Base-by-base conservation (phyloP, 2,888 invertebrate genomes). In the Nymphalis urticae region DNA sequence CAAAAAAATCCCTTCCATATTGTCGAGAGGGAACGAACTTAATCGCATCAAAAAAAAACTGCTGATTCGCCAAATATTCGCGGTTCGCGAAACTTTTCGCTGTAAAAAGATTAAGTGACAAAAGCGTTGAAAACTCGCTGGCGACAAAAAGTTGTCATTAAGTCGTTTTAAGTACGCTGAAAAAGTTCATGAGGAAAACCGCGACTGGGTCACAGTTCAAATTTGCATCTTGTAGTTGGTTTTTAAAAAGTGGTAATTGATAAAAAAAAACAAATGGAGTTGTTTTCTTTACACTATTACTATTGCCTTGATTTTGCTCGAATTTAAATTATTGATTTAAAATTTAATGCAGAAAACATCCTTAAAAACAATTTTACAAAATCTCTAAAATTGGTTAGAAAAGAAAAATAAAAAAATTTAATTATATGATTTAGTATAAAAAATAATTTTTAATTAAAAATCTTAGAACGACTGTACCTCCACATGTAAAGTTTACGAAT, bases 71-170 rank as follows among this genome's bases (percentile, higher is more conserved):
- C 48, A 62, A 64, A 70, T 69, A 70, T 68, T 73, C 60, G 68
- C 66, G 66, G 48, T 53, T 32, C 65, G 67, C 69, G 32, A 68
- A 74, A 75, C 66, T 72, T 75, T 66, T 54, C 53, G 64, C 36
- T n/a, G 54, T 61, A 72, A 70, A 75, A 75, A 72, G 71, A 75
- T 75, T 73, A 72, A 73, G 71, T 70, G 75, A 73, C 72, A 71
- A 71, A 72, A 70, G 72, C 72, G 71, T 66, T 61, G 69, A 54
- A 61, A 66, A 64, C 62, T 61, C 53, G 59, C 60, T 36, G 69
- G 70, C 71, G 69, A 73, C 71, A 72, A 73, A 71, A 74, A 74
- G 70, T 74, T 65, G 72, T 68, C 67, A 69, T 71, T 72, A 71
- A 70, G 64, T 65, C 64, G 63, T 67, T 66, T 69, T 69, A 67